phyloP scores from a whole-genome alignment of 2,113 vertebrate genomes.

The Antigone vipio region DNA sequence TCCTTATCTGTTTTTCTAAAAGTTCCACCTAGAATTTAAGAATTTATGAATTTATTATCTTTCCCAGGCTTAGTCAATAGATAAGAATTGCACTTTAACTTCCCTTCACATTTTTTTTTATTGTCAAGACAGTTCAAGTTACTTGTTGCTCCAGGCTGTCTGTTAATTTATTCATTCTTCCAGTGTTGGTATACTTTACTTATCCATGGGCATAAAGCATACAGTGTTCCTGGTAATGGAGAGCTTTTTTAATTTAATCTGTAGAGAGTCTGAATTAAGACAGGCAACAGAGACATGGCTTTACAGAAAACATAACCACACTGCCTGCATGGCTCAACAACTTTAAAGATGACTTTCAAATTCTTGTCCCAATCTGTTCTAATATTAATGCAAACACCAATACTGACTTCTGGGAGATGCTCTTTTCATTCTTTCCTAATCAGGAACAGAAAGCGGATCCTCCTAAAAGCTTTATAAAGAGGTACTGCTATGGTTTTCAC shows the following conservation, averaged over 20 bases:
- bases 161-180: slow-evolving; percentile 53
- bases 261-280: slow-evolving; percentile 15
- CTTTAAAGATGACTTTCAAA: not conserved
- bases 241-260: slow-evolving; percentile 57
- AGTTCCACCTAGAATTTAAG: slow-evolving; percentile 43
- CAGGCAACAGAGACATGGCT: not conserved
- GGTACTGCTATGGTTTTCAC: not conserved
- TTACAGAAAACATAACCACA: not conserved
- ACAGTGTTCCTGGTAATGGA: slow-evolving; percentile 28
- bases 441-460: not conserved
- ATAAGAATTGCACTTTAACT: slow-evolving; percentile 35
- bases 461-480: not conserved
- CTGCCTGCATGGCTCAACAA: not conserved
- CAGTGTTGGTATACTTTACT: slow-evolving; percentile 9
- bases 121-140: slow-evolving; percentile 51
- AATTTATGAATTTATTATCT: slow-evolving; percentile 55
- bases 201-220: slow-evolving; percentile 28
- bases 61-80: slow-evolving; percentile 43
- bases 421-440: not conserved
- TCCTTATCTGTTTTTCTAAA: slow-evolving; percentile 54
- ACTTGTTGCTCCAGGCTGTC: slow-evolving; percentile 28
- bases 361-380: not conserved
- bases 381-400: not conserved
- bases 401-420: not conserved
- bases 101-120: slow-evolving; percentile 19